Evolutionary conservation across 2,113 vertebrate species (phyloP).

Genomic region (Ammodytes dubius): DNA sequence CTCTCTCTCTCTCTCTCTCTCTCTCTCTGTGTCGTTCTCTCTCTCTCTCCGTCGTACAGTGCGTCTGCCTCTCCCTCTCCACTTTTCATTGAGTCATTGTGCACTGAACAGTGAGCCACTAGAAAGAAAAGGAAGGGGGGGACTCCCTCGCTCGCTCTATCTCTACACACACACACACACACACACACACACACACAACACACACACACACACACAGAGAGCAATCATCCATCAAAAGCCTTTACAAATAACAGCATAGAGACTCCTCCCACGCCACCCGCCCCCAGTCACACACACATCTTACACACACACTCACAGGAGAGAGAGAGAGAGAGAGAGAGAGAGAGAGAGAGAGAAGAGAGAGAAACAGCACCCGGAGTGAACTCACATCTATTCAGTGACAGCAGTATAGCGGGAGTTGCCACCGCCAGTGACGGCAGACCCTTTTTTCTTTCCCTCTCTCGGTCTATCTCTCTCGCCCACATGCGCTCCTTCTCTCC

Average conservation of each 20-base stretch:
- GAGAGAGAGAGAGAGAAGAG: too few relatives aligned
- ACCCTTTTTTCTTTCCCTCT: conserved; percentile 25
- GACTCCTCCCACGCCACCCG: conserved; percentile 76
- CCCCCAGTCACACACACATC: background rate
- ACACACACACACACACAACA: conserved; percentile 51
- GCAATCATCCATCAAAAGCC: conserved; percentile 89
- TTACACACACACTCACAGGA: background rate
- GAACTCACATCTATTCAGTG: conserved; percentile 78
- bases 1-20: conserved; percentile 29
- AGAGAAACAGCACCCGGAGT: conserved; percentile 63
- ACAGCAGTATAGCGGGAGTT: conserved; percentile 54
- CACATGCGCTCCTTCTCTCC: conserved; percentile 42
- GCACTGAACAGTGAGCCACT: conserved; percentile 76
- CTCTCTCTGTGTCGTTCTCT: conserved; percentile 35
- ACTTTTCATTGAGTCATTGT: conserved; percentile 83
- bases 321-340: too few relatives aligned
- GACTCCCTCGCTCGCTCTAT: conserved; percentile 72
- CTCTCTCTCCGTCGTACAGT: conserved; percentile 70
- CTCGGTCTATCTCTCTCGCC: conserved; percentile 45
- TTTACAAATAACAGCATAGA: conserved; percentile 84
- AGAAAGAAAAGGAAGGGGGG: conserved; percentile 60
- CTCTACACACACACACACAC: conserved; percentile 34
- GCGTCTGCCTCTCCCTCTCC: conserved; percentile 76
- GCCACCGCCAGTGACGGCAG: conserved; percentile 71
- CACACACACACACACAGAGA: conserved; percentile 61